A percentile compares a stretch with the other conserved stretches of the same genome.
phyloP scores from a whole-genome alignment of 2,113 vertebrate genomes.

The Nycticebus coucang region DNA sequence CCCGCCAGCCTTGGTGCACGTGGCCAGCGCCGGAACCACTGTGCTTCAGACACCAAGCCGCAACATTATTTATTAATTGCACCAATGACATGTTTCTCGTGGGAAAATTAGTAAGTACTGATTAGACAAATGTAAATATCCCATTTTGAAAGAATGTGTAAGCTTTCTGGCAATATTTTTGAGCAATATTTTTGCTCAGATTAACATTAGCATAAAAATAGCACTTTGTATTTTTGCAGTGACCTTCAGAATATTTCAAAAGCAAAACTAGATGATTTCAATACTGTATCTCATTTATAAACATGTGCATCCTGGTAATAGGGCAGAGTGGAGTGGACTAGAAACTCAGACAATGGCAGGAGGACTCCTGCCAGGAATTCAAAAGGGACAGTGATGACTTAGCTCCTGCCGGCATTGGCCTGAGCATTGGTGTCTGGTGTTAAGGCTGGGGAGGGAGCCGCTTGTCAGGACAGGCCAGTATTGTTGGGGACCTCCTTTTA shows the following conservation, averaged over 20 bases:
- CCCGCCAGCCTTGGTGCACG: no score
- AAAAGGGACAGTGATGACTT: neutral
- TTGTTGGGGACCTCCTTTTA: neutral
- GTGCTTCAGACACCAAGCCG: no score
- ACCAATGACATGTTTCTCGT: neutral
- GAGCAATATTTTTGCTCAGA: neutral
- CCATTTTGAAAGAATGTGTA: neutral
- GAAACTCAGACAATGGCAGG: neutral
- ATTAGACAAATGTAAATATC: neutral
- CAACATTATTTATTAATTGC: neutral
- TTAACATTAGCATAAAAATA: neutral
- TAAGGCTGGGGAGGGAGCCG: neutral
- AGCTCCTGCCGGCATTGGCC: neutral
- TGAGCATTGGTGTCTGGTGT: fast-evolving
- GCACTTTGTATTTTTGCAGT: neutral
- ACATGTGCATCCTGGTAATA: fast-evolving
- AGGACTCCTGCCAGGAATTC: neutral
- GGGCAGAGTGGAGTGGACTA: neutral
- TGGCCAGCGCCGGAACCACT: no score
- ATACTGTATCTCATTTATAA: neutral
- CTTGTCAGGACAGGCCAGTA: fast-evolving
- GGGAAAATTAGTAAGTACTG: neutral
- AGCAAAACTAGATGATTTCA: neutral
- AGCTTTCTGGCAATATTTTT: neutral
- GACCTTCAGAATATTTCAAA: neutral